phyloP scores from a whole-genome alignment of 2,113 vertebrate species.

The Mesembrinibis cayennensis region DNA sequence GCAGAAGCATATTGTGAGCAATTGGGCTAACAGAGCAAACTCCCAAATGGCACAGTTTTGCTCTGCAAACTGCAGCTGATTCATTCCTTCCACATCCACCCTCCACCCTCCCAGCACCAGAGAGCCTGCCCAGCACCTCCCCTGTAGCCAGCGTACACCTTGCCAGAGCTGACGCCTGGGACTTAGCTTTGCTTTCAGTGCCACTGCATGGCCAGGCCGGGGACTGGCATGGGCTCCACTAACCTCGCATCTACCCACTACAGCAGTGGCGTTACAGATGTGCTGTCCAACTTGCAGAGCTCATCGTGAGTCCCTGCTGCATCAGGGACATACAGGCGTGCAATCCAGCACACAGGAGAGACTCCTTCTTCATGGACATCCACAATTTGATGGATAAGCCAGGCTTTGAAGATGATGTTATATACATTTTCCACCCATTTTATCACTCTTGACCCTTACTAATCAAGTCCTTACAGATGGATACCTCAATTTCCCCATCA shows the following conservation, averaged over 20 bases:
- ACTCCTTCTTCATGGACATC: background rate
- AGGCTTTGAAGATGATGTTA: background rate
- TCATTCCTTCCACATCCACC: background rate
- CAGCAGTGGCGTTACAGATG: background rate
- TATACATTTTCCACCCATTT: background rate
- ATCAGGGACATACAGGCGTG: rapidly evolving
- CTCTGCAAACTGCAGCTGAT: background rate
- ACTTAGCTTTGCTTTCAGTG: constrained; percentile 48
- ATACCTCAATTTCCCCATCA: background rate
- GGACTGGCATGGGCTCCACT: background rate
- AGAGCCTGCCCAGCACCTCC: background rate
- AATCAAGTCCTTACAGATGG: background rate
- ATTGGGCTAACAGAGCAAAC: background rate
- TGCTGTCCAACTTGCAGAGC: background rate
- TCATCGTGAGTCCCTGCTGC: background rate
- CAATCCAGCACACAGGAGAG: background rate
- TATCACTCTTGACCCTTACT: background rate
- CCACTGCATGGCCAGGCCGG: constrained; percentile 24
- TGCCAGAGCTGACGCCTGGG: background rate
- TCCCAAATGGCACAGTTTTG: background rate
- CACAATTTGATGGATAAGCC: background rate
- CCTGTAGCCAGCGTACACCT: background rate
- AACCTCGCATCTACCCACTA: rapidly evolving
- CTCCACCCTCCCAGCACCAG: background rate
- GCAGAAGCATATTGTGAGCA: background rate